A percentile compares a stretch with the other conserved stretches of the same genome.
These are phyloP conservation scores for Perizoma flavofasciatum DNA, from an alignment of 2,888 invertebrate genomes.

Conservation along the genomic window DNA sequence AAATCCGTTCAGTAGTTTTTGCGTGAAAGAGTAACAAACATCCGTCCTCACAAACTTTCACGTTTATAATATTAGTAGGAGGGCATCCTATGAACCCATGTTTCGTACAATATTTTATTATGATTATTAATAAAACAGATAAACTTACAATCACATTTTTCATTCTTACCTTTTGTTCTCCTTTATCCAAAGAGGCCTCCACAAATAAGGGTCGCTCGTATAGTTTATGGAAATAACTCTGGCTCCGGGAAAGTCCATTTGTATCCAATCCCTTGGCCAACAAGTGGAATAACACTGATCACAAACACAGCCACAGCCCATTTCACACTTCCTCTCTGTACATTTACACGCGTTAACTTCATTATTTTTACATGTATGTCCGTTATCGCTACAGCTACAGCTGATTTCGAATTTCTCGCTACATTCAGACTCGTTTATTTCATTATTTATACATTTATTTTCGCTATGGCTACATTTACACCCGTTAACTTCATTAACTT, in stretches of 20 bases:
- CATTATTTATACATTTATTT: slow-evolving; percentile 18
- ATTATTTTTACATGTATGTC: slow-evolving; percentile 35
- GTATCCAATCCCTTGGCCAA: slow-evolving; percentile 95
- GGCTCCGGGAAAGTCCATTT: slow-evolving; percentile 89
- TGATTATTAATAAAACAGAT: too few relatives aligned
- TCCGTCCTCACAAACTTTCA: too few relatives aligned
- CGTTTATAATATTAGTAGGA: too few relatives aligned
- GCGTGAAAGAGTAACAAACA: too few relatives aligned
- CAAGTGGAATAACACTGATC: slow-evolving; percentile 85
- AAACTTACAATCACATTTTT: too few relatives aligned
- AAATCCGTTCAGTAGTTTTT: too few relatives aligned
- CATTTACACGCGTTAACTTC: slow-evolving; percentile 47
- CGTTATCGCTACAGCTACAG: slow-evolving; percentile 11
- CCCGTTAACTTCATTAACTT: slow-evolving; percentile 36
- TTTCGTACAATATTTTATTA: too few relatives aligned
- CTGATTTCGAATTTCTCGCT: too few relatives aligned
- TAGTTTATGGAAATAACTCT: slow-evolving; percentile 93
- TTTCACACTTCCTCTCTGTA: slow-evolving; percentile 51
- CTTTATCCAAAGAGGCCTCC: slow-evolving; percentile 90
- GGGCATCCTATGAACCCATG: too few relatives aligned
- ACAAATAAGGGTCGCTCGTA: slow-evolving; percentile 90
- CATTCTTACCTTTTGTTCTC: slow-evolving; percentile 84
- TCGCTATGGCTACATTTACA: slow-evolving; percentile 43
- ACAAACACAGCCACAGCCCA: slow-evolving; percentile 72
- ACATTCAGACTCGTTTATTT: too few relatives aligned